Evolutionary conservation across 2,888 invertebrate genomes (phyloP).

Genomic region (Acleris laterana): DNA sequence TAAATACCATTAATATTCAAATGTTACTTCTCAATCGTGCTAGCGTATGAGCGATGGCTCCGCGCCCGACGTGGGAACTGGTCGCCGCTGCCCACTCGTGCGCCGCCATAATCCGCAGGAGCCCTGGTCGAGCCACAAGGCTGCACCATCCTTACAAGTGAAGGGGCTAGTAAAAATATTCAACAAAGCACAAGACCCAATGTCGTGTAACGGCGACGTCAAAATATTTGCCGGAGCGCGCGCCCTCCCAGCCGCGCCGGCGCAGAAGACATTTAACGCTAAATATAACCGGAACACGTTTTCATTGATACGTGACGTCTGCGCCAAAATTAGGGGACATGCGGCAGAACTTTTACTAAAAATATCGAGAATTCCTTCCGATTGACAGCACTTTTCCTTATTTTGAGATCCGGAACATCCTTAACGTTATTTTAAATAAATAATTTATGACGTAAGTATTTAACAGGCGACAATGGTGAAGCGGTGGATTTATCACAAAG

Average conservation of each 20-base stretch:
- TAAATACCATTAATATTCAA: no score
- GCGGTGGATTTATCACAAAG: no score
- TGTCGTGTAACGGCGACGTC: constrained; percentile 18
- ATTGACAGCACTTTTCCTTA: no score
- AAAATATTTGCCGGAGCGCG: constrained; percentile 25
- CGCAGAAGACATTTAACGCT: constrained; percentile 26
- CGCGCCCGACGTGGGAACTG: constrained; percentile 1
- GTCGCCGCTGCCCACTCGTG: constrained; percentile 6
- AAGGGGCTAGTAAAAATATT: constrained; percentile 19
- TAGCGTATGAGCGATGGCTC: neutral
- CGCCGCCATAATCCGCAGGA: neutral
- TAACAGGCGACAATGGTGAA: no score
- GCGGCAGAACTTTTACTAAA: no score
- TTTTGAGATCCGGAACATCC: no score
- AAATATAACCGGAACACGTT: constrained; percentile 23
- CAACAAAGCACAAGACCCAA: constrained; percentile 15
- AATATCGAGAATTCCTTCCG: no score
- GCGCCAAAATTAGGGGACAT: constrained; percentile 14
- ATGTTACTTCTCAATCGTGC: no score
- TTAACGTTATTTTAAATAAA: no score
- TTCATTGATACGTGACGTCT: constrained; percentile 18
- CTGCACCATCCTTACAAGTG: constrained; percentile 9
- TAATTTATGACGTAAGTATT: no score
- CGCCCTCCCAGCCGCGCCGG: no score
- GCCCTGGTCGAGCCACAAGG: neutral